Evolutionary conservation across 37 sponge, comb jelly and placozoan species (phyloP).

Genomic region (Theonella swinhoei): DNA sequence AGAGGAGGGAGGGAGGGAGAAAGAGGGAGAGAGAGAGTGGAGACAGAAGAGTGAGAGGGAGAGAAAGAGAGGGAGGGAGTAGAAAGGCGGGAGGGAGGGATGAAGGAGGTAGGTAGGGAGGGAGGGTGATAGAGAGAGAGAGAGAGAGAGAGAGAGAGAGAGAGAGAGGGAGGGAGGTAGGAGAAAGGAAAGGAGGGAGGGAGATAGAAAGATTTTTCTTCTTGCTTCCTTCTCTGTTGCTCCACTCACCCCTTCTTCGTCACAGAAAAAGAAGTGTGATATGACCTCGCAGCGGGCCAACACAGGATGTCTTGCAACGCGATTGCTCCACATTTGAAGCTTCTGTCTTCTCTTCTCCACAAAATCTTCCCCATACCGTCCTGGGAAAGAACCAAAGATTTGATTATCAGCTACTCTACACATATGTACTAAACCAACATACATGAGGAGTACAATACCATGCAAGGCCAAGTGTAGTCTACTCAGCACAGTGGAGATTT

Average conservation of each 20-base stretch:
- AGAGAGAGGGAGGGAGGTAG: not conserved
- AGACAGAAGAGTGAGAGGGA: slow-evolving; percentile 12
- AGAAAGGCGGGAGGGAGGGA: slow-evolving; percentile 29
- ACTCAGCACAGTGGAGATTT: too few species aligned
- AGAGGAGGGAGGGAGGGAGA: slow-evolving; percentile 9
- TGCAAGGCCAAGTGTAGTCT: too few species aligned
- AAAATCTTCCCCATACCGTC: slow-evolving; percentile 91
- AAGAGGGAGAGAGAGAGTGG: slow-evolving; percentile 31
- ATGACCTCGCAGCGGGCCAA: slow-evolving; percentile 81
- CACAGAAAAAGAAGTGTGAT: slow-evolving; percentile 69
- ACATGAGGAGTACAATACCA: too few species aligned
- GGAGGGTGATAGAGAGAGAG: not conserved
- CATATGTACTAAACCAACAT: too few species aligned
- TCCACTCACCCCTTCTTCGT: slow-evolving; percentile 29
- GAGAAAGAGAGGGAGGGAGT: slow-evolving; percentile 32
- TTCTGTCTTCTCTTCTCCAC: slow-evolving; percentile 89
- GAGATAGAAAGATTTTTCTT: not conserved
- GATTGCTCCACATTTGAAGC: slow-evolving; percentile 91
- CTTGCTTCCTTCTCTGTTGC: not conserved
- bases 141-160: not conserved
- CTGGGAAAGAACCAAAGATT: too few species aligned
- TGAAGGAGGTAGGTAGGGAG: not conserved
- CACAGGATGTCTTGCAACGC: slow-evolving; percentile 95
- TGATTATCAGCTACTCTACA: not conserved
- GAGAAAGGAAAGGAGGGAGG: not conserved